Evolutionary conservation across 2,113 vertebrate species (phyloP).

Genomic region (Pyxicephalus adspersus): DNA sequence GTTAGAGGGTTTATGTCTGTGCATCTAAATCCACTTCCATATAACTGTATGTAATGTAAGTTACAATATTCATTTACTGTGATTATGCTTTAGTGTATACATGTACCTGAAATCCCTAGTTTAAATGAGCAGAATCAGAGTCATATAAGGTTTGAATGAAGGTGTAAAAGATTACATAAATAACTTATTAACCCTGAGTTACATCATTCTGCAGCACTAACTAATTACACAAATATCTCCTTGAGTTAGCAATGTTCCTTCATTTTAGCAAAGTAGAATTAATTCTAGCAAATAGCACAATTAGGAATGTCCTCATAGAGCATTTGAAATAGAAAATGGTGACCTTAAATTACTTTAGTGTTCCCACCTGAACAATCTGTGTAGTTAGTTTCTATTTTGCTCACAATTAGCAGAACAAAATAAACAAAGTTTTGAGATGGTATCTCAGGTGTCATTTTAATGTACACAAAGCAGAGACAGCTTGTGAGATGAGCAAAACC

Average conservation of each 20-base stretch:
- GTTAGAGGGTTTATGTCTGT: too few relatives aligned
- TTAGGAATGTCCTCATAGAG: slow-evolving; percentile 27
- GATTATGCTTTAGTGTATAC: neutral
- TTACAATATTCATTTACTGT: too few relatives aligned
- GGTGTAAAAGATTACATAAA: slow-evolving; percentile 10
- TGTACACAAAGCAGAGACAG: too few relatives aligned
- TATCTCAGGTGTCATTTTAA: too few relatives aligned
- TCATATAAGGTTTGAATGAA: neutral
- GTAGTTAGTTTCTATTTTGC: neutral
- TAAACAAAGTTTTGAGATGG: too few relatives aligned
- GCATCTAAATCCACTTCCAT: too few relatives aligned
- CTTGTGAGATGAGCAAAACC: too few relatives aligned
- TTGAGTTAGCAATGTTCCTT: slow-evolving; percentile 41
- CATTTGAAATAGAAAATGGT: neutral
- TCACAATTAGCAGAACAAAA: neutral
- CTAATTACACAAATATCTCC: slow-evolving; percentile 10
- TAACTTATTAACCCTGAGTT: slow-evolving; percentile 16
- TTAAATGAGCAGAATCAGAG: neutral
- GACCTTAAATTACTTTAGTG: neutral
- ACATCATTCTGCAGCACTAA: slow-evolving; percentile 22
- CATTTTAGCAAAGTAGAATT: slow-evolving; percentile 15
- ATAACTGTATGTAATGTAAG: too few relatives aligned
- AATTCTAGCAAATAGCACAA: slow-evolving; percentile 24
- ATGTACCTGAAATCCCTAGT: neutral
- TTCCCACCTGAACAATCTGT: neutral